Evolutionary conservation across 2,113 vertebrate species (phyloP).

Genomic region (Caranx melampygus): DNA sequence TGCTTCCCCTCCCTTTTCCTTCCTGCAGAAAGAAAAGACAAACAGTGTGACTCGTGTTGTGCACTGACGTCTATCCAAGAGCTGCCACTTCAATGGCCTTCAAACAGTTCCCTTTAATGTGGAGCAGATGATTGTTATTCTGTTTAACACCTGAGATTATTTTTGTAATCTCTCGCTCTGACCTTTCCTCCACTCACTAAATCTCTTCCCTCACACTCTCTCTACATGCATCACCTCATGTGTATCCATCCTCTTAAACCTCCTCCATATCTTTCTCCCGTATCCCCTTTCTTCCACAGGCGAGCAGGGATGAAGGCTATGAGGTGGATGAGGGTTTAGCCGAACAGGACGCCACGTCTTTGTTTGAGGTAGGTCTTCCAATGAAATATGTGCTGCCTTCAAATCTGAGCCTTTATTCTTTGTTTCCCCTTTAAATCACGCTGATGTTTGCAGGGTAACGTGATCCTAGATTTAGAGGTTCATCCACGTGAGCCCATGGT

Average conservation of each 20-base stretch:
- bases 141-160: conserved; percentile 30
- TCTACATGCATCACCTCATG: conserved; percentile 5
- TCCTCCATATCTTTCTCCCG: neutral
- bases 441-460: conserved; percentile 4
- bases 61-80: neutral
- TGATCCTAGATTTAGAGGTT: conserved; percentile 24
- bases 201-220: conserved; percentile 3
- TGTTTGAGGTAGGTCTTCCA: conserved; percentile 79
- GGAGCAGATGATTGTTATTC: conserved; percentile 52
- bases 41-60: conserved; percentile 59
- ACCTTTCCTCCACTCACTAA: neutral
- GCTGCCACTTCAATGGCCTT: conserved; percentile 4
- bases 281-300: conserved; percentile 62
- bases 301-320: conserved; percentile 81
- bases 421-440: conserved; percentile 12
- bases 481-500: conserved; percentile 6
- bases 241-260: conserved; percentile 6
- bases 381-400: neutral
- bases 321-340: conserved; percentile 84
- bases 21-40: conserved; percentile 37
- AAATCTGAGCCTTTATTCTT: conserved; percentile 1
- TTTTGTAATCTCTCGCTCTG: conserved; percentile 32
- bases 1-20: conserved; percentile 48
- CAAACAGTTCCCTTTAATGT: conserved; percentile 22
- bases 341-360: conserved; percentile 79